phyloP scores from a whole-genome alignment of 2,888 invertebrate genomes.

The Podotricha telesiphe region DNA sequence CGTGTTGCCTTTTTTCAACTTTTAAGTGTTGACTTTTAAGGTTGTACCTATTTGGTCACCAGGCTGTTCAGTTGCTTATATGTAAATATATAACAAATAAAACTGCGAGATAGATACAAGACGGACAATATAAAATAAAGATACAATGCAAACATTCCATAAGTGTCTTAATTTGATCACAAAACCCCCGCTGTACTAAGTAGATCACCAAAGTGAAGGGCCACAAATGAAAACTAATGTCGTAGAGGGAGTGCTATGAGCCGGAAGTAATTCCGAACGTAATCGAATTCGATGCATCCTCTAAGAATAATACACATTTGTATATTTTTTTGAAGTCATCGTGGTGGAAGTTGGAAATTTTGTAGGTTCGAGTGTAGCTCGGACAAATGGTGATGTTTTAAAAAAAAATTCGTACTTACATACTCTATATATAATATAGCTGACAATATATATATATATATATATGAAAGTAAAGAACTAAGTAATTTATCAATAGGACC shows the following conservation, averaged over 20 bases:
- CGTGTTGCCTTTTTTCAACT: too few relatives aligned
- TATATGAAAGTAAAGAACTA: too few relatives aligned
- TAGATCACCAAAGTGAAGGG: constrained; percentile 44
- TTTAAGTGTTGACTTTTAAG: too few relatives aligned
- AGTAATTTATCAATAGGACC: too few relatives aligned
- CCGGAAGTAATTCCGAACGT: constrained; percentile 63
- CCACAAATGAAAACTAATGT: constrained; percentile 79
- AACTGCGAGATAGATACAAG: background rate
- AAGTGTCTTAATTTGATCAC: constrained; percentile 39
- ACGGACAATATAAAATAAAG: background rate
- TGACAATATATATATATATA: too few relatives aligned
- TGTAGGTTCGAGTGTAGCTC: background rate
- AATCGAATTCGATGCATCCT: constrained; percentile 72
- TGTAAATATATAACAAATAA: background rate
- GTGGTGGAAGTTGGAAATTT: background rate
- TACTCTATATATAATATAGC: too few relatives aligned
- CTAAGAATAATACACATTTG: constrained; percentile 25
- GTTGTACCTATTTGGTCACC: too few relatives aligned
- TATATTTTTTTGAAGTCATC: background rate
- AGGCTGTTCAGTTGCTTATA: background rate
- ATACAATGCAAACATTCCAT: constrained; percentile 21
- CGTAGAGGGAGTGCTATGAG: constrained; percentile 52
- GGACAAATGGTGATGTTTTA: background rate
- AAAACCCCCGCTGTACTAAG: constrained; percentile 32
- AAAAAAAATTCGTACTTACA: too few relatives aligned